Base-by-base conservation (phyloP, 1,140 invertebrate species). In the Leptinotarsa defecta region DNA sequence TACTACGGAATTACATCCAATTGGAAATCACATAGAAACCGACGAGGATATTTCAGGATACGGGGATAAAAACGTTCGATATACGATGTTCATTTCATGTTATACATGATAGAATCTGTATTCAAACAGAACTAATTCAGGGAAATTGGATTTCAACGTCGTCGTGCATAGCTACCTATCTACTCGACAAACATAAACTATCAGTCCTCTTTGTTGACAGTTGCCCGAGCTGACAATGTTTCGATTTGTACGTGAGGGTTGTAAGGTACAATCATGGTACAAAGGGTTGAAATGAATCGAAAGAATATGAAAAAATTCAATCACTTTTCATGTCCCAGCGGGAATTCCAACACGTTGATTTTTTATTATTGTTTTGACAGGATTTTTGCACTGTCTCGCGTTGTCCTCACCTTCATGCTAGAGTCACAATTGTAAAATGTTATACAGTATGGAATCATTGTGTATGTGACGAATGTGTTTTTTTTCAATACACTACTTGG, bases 101-200 rank as follows among this genome's bases (percentile, higher is more conserved):
- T 77, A 71, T 79, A 77, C 79, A 81, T 81, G 81, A 81, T 76
- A 77, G 79, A 81, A 81, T 82, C 77, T 76, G 76, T 78, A 79
- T 82, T 82, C 81, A 82, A 82, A 82, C 81, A 81, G 78, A 82
- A 82, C 77, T 82, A 82, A 82, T 82, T 81, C 78, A 78, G 75
- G 79, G 81, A 82, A 82, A 82, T 82, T 82, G 81, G 76, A 82
- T 82, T 82, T 78, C 75, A 77, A 79, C 69, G 78, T 80, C 77
- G 70, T 74, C 65, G 64, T 34, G 43, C 13, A 64, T 75, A 73
- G 77, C 74, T 73, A 78, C 78, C 74, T 79, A 78, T 78, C 75
- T 74, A 69, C 48, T 81, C 80, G 72, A 76, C 81, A 82, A 82
- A 82, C 79, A 80, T 48, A 79, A 79, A 74, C 76, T 73, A 74